These are phyloP conservation scores for Carapus acus DNA, from an alignment of 2,797 vertebrate genomes.

Conservation along the genomic window DNA sequence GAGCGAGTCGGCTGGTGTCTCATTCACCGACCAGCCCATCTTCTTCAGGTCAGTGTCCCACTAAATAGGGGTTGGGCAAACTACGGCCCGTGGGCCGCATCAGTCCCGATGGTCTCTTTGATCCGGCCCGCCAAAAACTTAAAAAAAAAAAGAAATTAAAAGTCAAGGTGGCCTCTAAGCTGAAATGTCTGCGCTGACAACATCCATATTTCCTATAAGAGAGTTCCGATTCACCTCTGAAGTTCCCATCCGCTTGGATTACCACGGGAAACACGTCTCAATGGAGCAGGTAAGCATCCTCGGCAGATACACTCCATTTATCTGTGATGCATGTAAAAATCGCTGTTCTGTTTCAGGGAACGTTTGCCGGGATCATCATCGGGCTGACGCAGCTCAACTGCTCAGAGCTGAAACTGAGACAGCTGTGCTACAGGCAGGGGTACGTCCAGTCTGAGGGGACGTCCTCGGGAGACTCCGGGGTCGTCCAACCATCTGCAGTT, in stretches of 20 bases:
- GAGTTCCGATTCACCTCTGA: slow-evolving; percentile 98
- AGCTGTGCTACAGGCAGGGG: slow-evolving; percentile 94
- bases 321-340: slow-evolving; percentile 4
- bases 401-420: slow-evolving; percentile 91
- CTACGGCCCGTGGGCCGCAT: too few relatives aligned
- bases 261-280: slow-evolving; percentile 94
- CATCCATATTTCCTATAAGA: slow-evolving; percentile 59
- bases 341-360: slow-evolving; percentile 75
- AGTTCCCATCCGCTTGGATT: slow-evolving; percentile 95
- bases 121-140: too few relatives aligned
- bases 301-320: neutral
- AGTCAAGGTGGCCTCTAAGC: too few relatives aligned
- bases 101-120: too few relatives aligned
- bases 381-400: slow-evolving; percentile 95
- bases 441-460: slow-evolving; percentile 47
- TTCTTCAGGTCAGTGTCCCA: slow-evolving; percentile 93
- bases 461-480: too few relatives aligned
- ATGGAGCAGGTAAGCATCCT: slow-evolving; percentile 88
- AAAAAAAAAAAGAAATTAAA: too few relatives aligned
- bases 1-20: slow-evolving; percentile 54
- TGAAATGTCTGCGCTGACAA: neutral
- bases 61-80: too few relatives aligned
- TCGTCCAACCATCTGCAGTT: too few relatives aligned
- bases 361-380: slow-evolving; percentile 93
- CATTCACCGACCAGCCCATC: slow-evolving; percentile 87